These are phyloP conservation scores for Catharus fuscescens DNA, from an alignment of 2,113 vertebrate genomes.

Conservation along the genomic window DNA sequence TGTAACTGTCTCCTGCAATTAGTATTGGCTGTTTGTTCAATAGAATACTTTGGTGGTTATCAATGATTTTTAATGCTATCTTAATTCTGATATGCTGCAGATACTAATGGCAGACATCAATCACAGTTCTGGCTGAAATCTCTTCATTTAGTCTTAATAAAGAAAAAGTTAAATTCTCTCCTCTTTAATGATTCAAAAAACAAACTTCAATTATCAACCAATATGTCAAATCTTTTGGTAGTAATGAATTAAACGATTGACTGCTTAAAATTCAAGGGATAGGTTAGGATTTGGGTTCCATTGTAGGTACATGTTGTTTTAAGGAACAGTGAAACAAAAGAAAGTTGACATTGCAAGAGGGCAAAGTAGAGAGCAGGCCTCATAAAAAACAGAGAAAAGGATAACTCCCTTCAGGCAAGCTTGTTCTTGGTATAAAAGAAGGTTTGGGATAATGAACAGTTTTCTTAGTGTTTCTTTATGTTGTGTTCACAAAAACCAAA, in stretches of 20 bases:
- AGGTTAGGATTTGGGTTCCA: not conserved
- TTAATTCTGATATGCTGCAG: not conserved
- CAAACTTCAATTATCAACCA: not conserved
- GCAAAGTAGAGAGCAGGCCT: not conserved
- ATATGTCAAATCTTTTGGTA: not conserved
- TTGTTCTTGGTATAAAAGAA: not conserved
- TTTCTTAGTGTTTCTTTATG: not conserved
- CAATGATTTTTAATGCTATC: not conserved
- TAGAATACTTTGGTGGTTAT: not conserved
- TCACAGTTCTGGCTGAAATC: not conserved
- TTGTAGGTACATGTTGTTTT: not conserved
- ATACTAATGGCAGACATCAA: not conserved
- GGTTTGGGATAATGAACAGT: not conserved
- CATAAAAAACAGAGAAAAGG: not conserved
- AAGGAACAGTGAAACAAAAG: not conserved
- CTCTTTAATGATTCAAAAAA: not conserved
- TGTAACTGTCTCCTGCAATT: not conserved
- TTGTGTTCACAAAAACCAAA: not conserved
- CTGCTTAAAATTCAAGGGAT: not conserved
- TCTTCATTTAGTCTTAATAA: not conserved
- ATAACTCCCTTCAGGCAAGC: not conserved
- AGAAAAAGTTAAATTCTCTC: not conserved
- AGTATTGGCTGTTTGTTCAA: conserved; percentile 12
- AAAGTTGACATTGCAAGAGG: not conserved
- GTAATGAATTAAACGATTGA: not conserved